A percentile compares a stretch with the other conserved stretches of the same genome.
phyloP scores from a whole-genome alignment of 1,140 invertebrate genomes.

The Spodoptera litura region DNA sequence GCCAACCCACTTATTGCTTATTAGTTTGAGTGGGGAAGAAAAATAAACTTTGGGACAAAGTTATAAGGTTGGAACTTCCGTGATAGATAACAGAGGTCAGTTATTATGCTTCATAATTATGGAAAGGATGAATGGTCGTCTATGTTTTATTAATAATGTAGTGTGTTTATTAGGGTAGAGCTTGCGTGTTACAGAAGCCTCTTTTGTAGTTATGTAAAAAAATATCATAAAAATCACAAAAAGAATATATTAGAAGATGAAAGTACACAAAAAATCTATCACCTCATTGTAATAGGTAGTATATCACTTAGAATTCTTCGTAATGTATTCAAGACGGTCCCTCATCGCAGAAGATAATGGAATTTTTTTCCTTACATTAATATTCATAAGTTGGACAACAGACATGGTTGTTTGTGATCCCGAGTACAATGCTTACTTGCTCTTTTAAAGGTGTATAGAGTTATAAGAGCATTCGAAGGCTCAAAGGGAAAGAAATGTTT shows the following conservation, averaged over 20 bases:
- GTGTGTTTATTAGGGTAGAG: neutral
- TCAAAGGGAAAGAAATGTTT: conserved; percentile 10
- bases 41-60: neutral
- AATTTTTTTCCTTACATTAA: conserved; percentile 68
- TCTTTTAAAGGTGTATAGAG: conserved; percentile 27
- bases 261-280: conserved; percentile 22
- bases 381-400: conserved; percentile 63
- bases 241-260: neutral
- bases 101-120: conserved; percentile 21
- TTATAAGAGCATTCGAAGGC: conserved; percentile 3
- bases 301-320: conserved; percentile 40
- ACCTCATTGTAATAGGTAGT: conserved; percentile 31
- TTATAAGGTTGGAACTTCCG: neutral
- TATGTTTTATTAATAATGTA: neutral
- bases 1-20: conserved; percentile 36
- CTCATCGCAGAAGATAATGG: conserved; percentile 64
- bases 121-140: neutral
- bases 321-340: conserved; percentile 52
- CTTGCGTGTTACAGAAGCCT: neutral
- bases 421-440: conserved; percentile 47
- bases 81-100: neutral
- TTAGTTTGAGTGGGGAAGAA: neutral
- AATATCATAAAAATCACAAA: neutral
- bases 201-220: neutral
- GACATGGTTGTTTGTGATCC: conserved; percentile 42